Evolutionary conservation across 2,113 vertebrate species (phyloP), one percentile per base, ranked within the genome.

Genomic region (Delphinus delphis): DNA sequence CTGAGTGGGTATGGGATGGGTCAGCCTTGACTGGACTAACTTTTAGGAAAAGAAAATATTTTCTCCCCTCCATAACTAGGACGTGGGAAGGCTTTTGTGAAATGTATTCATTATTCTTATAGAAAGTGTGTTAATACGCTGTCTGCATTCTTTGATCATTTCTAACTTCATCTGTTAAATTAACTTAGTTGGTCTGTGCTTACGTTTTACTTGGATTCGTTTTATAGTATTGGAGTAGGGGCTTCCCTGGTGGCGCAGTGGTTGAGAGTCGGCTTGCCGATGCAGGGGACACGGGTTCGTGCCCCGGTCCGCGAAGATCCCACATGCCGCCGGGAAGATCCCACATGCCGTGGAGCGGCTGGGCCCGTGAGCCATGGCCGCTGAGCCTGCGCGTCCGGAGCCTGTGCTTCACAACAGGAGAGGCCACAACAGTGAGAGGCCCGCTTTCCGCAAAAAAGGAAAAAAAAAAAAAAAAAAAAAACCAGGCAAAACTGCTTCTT

Each of bases 1-100:
- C 1, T 12, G n/a, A 1, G 1, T 4, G 0, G 0, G 18, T 5
- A 0, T 26, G 31, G 28, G n/a, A 21, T 5, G 17, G 36, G 5
- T 6, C 14, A 14, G 28, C 6, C 44, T 65, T 50, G 28, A 26
- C 74, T 82, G 60, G 44, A 17, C n/a, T 25, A 38, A 25, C 31
- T 25, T 28, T 77, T 79, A 47, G 13, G 82, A 63, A 87, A 90
- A 88, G 84, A 67, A 92, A 67, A 44, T 67, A 14, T 44, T n/a
- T 79, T 41, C 26, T 83, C 15, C 31, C 53, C 60, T 74, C 53
- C 18, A 0, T 33, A 60, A 53, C 14, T 50, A 47, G 50, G 44
- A 13, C 18, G 5, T 71, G n/a, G 47, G 23, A 44, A 85, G 33
- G 31, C 0, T n/a, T 73, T 84, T 82, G 41, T 15, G 53, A 44